Evolutionary conservation across 2,888 invertebrate genomes (phyloP), one percentile per base, ranked within the genome.

Genomic region (Tridacna gigas): DNA sequence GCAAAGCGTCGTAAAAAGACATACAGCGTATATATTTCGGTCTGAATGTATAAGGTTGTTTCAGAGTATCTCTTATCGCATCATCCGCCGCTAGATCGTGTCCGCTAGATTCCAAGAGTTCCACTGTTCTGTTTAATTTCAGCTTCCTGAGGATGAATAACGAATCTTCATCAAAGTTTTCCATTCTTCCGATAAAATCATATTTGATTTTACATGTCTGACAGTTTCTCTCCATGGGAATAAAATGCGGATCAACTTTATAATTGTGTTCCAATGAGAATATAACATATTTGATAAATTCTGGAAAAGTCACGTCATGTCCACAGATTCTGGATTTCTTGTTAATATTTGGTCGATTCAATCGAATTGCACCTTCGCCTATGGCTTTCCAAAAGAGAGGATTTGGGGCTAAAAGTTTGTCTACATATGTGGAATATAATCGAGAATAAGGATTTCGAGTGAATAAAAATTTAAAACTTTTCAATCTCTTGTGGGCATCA

Each of bases 341-440:
- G 0, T 45, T 51, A 13, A 84, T 73, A 20, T 79, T 45, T 7
- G 74, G 63, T 28, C 90, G 66, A 4, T 79, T 77, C 12, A 82
- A 18, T 9, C 65, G 65, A 18, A 75, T 65, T 18, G 90, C 82
- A 65, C 87, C 83, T 20, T 69, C 80, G 2, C 91, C 91, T 0
- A 89, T 83, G 13, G 48, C 26, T 13, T 63, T 71, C 91, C 91
- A 91, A 71, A 89, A 92, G 56, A 82, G 74, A 13, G 91, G 86
- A 83, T 92, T 91, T 12, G 90, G 90, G 11, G 89, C 88, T 48
- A 89, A 88, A 48, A 92, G 48, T 80, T 92, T 92, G 73, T 91
- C 92, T 4, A 90, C 86, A 63, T 89, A 92, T 0, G 89, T 89
- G 0, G 92, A 91, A 25, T 90, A 79, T 9, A 90, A 71, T 45